phyloP scores from a whole-genome alignment of 2,888 invertebrate genomes.

The Arctia plantaginis region DNA sequence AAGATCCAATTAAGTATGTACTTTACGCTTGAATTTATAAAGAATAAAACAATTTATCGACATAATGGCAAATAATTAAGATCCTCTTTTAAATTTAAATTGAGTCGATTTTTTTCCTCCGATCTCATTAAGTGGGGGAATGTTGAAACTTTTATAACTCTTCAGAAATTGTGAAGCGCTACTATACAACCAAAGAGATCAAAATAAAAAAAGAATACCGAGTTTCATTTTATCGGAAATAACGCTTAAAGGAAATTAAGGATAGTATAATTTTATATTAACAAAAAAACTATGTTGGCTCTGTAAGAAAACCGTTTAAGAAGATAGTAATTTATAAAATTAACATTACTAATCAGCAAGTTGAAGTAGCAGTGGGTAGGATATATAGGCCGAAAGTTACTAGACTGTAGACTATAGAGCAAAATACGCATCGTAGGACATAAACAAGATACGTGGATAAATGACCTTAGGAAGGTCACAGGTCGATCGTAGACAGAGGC shows the following conservation, averaged over 20 bases:
- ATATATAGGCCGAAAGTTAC: no score
- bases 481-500: neutral
- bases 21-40: neutral
- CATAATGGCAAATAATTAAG: constrained; percentile 5
- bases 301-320: neutral
- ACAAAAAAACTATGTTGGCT: neutral
- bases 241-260: constrained; percentile 33
- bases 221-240: constrained; percentile 33
- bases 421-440: neutral
- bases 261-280: neutral
- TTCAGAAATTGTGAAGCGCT: constrained; percentile 40
- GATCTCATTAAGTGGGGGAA: constrained; percentile 36
- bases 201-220: constrained; percentile 45
- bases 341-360: neutral
- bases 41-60: constrained; percentile 10
- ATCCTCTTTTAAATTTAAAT: constrained; percentile 18
- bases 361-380: no score
- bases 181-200: constrained; percentile 48
- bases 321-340: neutral
- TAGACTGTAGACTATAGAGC: no score
- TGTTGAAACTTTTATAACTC: constrained; percentile 32
- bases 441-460: neutral
- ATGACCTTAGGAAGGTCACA: neutral
- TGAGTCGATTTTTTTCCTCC: constrained; percentile 17
- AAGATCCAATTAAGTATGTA: neutral